Percentiles rank a stretch among this genome's conserved stretches.
These are phyloP conservation scores for Turdus rufiventris DNA, from an alignment of 2,113 vertebrate genomes.

Conservation along the genomic window DNA sequence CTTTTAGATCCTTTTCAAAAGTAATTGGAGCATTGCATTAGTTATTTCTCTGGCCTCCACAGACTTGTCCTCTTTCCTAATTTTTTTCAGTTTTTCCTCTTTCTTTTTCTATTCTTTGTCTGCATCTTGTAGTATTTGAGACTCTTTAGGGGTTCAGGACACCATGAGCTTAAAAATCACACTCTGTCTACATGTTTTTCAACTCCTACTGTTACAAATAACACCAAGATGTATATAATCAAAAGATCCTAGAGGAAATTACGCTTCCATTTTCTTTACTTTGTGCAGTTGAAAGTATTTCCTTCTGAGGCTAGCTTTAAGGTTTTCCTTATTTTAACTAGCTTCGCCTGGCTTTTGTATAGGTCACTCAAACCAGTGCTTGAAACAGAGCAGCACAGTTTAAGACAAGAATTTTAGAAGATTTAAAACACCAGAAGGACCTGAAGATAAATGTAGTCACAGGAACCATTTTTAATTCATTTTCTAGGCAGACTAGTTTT, in stretches of 20 bases:
- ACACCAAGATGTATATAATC: neutral
- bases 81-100: conserved; percentile 16
- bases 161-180: neutral
- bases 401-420: neutral
- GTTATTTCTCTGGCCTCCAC: neutral
- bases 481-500: neutral
- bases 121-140: neutral
- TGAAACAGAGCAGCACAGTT: neutral
- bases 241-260: neutral
- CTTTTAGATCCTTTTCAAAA: conserved; percentile 61
- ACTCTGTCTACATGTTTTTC: neutral
- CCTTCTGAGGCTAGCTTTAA: neutral
- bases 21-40: conserved; percentile 60
- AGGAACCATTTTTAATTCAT: neutral
- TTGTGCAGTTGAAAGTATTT: neutral
- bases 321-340: neutral
- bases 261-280: neutral
- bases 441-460: neutral
- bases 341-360: neutral
- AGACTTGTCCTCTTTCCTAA: neutral
- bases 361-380: neutral
- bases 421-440: neutral
- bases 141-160: neutral
- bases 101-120: neutral
- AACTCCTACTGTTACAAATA: neutral